Percentiles rank a stretch among this genome's conserved stretches.
Conservation (phyloP, 1,140 invertebrate genomes). For the Potamilus streckersoni region DNA sequence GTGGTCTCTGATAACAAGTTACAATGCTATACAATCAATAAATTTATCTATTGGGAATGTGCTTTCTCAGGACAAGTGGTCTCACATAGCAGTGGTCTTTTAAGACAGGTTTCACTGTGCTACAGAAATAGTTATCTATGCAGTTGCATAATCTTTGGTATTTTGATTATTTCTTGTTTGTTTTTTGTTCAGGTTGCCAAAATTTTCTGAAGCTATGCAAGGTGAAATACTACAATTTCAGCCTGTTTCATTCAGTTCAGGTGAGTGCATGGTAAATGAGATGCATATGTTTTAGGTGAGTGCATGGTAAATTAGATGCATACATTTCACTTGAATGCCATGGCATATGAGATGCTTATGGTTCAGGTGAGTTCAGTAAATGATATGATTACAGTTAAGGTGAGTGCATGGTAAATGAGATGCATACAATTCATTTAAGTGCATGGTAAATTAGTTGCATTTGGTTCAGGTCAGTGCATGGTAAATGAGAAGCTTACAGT, state of each 20-base stretch:
- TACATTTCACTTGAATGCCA: no score
- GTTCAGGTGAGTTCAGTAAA: no score
- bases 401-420: no score
- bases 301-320: no score
- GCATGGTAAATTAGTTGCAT: no score
- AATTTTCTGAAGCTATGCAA: conserved; percentile 99
- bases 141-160: neutral
- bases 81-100: neutral
- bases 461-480: no score
- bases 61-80: neutral
- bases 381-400: no score
- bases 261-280: conserved; percentile 51
- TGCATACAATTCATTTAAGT: no score
- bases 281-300: no score
- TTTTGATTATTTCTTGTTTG: conserved; percentile 27
- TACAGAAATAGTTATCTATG: conserved; percentile 8
- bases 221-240: conserved; percentile 98
- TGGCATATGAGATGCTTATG: no score
- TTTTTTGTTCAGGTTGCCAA: conserved; percentile 79
- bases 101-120: neutral
- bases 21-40: neutral
- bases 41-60: neutral
- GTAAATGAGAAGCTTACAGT: conserved; percentile 70
- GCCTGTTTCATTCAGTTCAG: conserved; percentile 92
- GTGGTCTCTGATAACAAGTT: neutral